phyloP scores from a whole-genome alignment of 2,797 vertebrate species.

The Oreochromis mossambicus region DNA sequence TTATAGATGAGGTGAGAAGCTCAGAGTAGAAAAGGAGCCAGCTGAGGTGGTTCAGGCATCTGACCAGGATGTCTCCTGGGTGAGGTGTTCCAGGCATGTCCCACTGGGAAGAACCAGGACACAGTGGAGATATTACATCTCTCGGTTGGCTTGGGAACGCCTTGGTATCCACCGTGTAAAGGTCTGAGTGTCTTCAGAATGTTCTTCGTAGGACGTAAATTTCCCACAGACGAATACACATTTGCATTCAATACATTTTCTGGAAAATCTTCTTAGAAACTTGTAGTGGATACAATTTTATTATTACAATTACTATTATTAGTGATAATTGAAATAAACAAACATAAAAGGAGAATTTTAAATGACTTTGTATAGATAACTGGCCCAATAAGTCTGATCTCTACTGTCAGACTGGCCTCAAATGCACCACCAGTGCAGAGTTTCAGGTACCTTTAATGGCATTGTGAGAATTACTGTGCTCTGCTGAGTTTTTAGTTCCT shows the following conservation, averaged over 20 bases:
- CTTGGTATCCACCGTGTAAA: neutral
- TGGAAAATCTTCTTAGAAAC: neutral
- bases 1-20: neutral
- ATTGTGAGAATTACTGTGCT: neutral
- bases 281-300: neutral
- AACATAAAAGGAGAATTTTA: neutral
- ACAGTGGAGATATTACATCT: neutral
- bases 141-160: neutral
- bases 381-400: neutral
- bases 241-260: neutral
- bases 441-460: neutral
- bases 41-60: neutral
- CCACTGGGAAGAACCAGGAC: neutral
- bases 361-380: neutral
- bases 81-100: neutral
- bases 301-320: neutral
- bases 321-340: neutral
- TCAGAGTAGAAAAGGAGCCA: neutral
- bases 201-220: neutral
- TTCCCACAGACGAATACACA: neutral
- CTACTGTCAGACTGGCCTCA: neutral
- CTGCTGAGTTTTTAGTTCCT: neutral
- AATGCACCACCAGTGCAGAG: neutral
- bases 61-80: neutral
- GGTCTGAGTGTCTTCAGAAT: neutral